Evolutionary conservation across 2,797 vertebrate genomes (phyloP), one percentile per base, ranked within the genome.

Genomic region (Alauda arvensis): DNA sequence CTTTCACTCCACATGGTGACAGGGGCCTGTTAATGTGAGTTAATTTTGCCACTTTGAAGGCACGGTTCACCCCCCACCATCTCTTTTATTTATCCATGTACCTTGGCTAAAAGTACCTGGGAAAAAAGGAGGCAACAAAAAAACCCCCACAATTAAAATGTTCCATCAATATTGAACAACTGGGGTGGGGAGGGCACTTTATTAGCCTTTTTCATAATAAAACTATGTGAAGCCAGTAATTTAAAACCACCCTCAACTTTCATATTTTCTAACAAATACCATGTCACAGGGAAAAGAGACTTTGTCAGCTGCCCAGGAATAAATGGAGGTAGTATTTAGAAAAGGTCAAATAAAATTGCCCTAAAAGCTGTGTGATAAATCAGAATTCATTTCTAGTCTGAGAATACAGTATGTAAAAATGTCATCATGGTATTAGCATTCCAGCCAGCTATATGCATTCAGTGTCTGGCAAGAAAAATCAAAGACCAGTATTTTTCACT

Each of bases 271-370:
- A 90, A 71, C 56, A 81, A 84, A 91, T 77, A 85, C 10, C 40
- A 68, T 31, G 33, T 71, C 76, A 89, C 37, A 63, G 28, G 40
- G 39, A 88, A 85, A 93, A 71, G 37, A 49, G 40, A 67, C 26
- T 92, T 89, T 88, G 69, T 77, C 85, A 92, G 76, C 26, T 92
- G 56, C 60, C 59, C 60, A 49, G 67, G 56, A 76, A 86, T 71
- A 91, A 92, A 82, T 56, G 45, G 66, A 80, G 23, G 72, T 60
- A 88, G 39, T 88, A 88, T 90, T 91, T 90, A 78, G 57, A 87
- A 95, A 94, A 94, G 82, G 92, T 94, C 91, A 94, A 87, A 87
- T 70, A 87, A 94, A 92, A 91, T 91, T 93, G 77, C 68, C 61
- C 74, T 72, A 77, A 94, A 85, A 93, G 42, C 74, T 72, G 34